These are phyloP conservation scores for Struthidea cinerea DNA, from an alignment of 2,113 vertebrate genomes.

Conservation along the genomic window DNA sequence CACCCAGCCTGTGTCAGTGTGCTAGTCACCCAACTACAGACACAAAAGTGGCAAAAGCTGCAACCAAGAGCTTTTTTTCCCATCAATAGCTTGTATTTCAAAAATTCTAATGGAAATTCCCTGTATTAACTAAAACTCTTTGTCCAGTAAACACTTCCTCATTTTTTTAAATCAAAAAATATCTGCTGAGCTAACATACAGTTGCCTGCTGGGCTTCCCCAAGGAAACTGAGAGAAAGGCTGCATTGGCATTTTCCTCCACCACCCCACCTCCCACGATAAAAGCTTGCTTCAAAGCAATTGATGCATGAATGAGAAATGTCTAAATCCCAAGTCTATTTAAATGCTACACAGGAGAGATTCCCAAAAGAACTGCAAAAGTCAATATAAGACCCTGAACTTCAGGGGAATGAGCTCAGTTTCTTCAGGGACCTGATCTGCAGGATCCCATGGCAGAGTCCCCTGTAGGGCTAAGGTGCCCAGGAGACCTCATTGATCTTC, in stretches of 20 bases:
- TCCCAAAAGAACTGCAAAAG: not conserved
- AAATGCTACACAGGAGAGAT: not conserved
- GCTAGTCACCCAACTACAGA: not conserved
- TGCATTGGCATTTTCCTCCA: not conserved
- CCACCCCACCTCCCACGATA: not conserved
- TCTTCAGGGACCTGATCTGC: not conserved
- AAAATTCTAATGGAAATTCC: not conserved
- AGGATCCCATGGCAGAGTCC: not conserved
- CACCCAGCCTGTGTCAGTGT: rapidly evolving
- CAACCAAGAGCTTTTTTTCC: not conserved
- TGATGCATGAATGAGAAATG: not conserved
- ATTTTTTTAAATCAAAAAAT: not conserved
- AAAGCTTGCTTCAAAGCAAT: not conserved
- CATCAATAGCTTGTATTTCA: not conserved
- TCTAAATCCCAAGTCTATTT: not conserved
- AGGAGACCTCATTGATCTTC: not conserved
- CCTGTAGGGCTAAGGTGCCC: not conserved
- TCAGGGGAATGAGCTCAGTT: not conserved
- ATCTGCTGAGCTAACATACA: not conserved
- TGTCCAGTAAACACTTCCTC: not conserved
- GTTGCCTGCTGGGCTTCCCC: not conserved
- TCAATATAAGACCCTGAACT: not conserved
- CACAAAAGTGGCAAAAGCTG: not conserved
- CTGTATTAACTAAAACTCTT: not conserved
- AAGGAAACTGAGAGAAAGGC: not conserved